phyloP scores from a whole-genome alignment of 2,797 vertebrate genomes.

The Morelia viridis region DNA sequence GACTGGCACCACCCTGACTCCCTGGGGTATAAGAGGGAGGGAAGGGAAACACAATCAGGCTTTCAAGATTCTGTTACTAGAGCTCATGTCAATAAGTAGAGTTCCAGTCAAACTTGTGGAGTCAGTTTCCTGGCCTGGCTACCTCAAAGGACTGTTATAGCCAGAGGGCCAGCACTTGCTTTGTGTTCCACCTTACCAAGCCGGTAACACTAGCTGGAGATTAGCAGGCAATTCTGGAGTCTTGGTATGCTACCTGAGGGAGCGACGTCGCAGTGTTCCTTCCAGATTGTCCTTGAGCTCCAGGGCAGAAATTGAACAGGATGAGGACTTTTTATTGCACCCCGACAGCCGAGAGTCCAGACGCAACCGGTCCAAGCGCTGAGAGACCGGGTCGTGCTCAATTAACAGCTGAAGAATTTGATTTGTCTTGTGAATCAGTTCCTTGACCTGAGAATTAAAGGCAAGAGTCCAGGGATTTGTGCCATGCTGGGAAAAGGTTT shows the following conservation, averaged over 20 bases:
- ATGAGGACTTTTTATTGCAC: constrained; percentile 77
- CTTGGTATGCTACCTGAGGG: constrained; percentile 79
- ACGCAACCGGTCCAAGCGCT: constrained; percentile 83
- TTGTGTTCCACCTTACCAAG: background rate
- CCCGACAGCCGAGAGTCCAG: constrained; percentile 77
- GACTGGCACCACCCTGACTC: background rate
- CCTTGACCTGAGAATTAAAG: constrained; percentile 81
- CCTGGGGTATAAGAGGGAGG: background rate
- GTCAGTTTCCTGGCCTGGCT: background rate
- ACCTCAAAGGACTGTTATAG: background rate
- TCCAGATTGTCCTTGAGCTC: constrained; percentile 84
- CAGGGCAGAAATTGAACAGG: constrained; percentile 74
- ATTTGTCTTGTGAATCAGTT: constrained; percentile 87
- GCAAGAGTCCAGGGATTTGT: constrained; percentile 5
- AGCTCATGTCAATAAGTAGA: background rate
- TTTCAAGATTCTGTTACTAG: background rate
- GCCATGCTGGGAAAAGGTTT: too few species aligned
- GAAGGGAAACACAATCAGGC: background rate
- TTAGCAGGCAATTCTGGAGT: background rate
- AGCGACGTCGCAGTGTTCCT: constrained; percentile 84
- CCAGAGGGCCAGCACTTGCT: background rate
- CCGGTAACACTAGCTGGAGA: background rate
- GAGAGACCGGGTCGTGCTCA: constrained; percentile 91
- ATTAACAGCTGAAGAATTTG: constrained; percentile 92
- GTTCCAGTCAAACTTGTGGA: background rate